phyloP scores from a whole-genome alignment of 2,888 invertebrate species.

The Criorhina ranunculi region DNA sequence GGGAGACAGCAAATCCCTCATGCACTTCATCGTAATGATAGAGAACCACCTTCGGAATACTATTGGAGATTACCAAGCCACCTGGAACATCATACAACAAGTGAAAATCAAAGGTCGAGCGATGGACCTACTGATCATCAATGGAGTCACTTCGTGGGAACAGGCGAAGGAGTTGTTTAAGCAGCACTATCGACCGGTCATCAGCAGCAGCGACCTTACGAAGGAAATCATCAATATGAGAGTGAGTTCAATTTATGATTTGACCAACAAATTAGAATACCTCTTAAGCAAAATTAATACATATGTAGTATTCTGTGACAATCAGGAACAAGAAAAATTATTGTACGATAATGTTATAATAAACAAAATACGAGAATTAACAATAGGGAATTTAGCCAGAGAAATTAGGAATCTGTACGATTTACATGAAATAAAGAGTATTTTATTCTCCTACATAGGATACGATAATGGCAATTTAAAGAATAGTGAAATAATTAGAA shows the following conservation, averaged over 20 bases:
- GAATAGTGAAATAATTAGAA: background rate
- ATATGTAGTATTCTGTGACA: constrained; percentile 17
- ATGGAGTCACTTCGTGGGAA: constrained; percentile 5
- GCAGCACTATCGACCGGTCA: constrained; percentile 30
- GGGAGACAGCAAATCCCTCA: constrained; percentile 12
- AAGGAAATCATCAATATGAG: constrained; percentile 31
- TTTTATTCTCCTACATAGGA: constrained; percentile 32
- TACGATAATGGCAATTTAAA: constrained; percentile 19
- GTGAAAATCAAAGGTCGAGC: constrained; percentile 31
- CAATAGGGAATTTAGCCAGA: constrained; percentile 23
- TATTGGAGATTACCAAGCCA: background rate
- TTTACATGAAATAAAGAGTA: constrained; percentile 21
- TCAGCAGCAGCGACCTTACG: constrained; percentile 37
- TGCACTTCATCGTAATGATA: constrained; percentile 4
- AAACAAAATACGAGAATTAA: constrained; percentile 27
- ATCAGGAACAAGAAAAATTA: constrained; percentile 30
- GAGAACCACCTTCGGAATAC: background rate
- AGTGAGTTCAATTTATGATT: constrained; percentile 37
- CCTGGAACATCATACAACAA: constrained; percentile 33
- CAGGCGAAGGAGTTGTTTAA: constrained; percentile 27
- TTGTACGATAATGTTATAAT: constrained; percentile 31
- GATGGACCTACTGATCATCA: constrained; percentile 29
- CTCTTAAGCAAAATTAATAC: constrained; percentile 24
- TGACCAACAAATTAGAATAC: constrained; percentile 28
- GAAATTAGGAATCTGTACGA: constrained; percentile 23